Evolutionary conservation across 2,113 vertebrate species (phyloP), one percentile per base, ranked within the genome.

Genomic region (Larimichthys polyactis): DNA sequence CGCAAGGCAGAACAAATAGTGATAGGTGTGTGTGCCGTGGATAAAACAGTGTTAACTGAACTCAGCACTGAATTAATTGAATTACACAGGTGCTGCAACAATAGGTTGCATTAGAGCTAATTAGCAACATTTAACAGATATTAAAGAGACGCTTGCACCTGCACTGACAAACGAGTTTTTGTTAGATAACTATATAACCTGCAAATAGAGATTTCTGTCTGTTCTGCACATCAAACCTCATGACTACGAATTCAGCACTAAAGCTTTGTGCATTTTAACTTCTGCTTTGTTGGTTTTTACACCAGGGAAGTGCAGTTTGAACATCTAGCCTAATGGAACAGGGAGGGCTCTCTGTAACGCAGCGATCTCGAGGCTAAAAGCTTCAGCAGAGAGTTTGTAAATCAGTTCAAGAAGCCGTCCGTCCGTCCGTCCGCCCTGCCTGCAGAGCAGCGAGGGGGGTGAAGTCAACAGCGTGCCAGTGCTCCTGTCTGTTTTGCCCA

Each of bases 401-500:
- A 67, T n/a, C 11, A 12, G 64, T 55, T 24, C 20, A 75, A 55
- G 46, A 65, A 27, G 22, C 72, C 62, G 22, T 69, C 62, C 67
- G 59, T 36, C 62, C 67, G 59, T 36, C 66, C 79, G 44, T 29
- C 64, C 44, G 29, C 58, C 22, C 63, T 46, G 69, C 65, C 64
- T 75, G 68, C 44, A 65, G 72, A 65, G 40, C 62, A 20, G 48
- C 6, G n/a, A 65, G 63, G 46, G 40, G n/a, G 57, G 10, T 67
- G 49, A 60, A 24, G 66, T 58, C 15, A 5, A 43, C 32, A 19
- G 59, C 9, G 11, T 65, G 80, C 83, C 83, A 82, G 81, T 11
- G 64, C 44, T 78, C 63, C 64, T 40, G 55, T 65, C 76, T 81
- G 80, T 69, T 84, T 83, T 88, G 69, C 66, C 85, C 83, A 67